Percentiles rank a stretch among this genome's conserved stretches.
Conservation (phyloP, 2,888 invertebrate species). For the Chymomyza caudatula region DNA sequence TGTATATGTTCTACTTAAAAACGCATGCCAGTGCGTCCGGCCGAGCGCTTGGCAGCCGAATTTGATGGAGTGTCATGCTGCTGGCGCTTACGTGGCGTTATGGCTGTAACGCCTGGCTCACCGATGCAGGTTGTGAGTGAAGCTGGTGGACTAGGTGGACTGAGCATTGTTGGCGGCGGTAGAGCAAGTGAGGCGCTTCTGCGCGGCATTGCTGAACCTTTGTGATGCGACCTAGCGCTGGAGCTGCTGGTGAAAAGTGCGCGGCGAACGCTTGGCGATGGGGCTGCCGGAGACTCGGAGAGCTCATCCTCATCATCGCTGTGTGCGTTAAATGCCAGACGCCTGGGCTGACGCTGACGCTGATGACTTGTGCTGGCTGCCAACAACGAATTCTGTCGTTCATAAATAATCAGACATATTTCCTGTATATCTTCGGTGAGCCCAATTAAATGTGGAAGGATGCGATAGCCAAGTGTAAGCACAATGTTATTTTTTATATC, state of each 20-base stretch:
- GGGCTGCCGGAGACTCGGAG: background rate
- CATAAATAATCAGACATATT: background rate
- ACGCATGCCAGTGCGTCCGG: background rate
- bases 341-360: background rate
- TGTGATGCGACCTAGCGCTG: background rate
- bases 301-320: background rate
- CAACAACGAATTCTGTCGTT: background rate
- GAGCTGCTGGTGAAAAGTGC: background rate
- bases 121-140: background rate
- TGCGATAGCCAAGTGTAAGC: background rate
- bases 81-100: background rate
- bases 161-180: background rate
- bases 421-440: background rate
- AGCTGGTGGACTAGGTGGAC: background rate
- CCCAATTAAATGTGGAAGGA: background rate
- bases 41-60: background rate
- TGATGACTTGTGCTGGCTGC: background rate
- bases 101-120: background rate
- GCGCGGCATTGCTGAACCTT: background rate
- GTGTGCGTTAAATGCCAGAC: background rate
- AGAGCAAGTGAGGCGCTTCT: background rate
- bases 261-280: background rate
- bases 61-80: background rate
- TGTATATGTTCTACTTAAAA: background rate
- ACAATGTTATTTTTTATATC: background rate